Base-by-base conservation (phyloP, 1,140 invertebrate species). In the Drosophila pseudoobscura region DNA sequence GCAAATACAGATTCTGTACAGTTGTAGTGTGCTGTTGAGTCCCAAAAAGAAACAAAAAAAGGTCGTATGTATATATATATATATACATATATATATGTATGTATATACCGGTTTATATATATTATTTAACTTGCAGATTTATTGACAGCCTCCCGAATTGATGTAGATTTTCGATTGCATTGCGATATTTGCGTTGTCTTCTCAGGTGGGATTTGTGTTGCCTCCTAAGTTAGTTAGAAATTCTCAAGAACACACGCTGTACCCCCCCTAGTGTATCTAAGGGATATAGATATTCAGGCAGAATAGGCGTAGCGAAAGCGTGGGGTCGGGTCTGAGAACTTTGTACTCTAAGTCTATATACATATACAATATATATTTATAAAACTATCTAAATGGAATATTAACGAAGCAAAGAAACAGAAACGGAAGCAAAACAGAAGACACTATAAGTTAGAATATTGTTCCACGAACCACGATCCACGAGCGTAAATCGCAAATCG, bases 261-360 rank as follows among this genome's bases (percentile, higher is more conserved):
- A 3, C 35, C 29, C 35, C 35, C 35, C 11, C 31, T 31, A 31
- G 8, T 31, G 7, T 31, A 39, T 39, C 11, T 13, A 5, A 5
- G 51, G 24, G 20, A 20, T 20, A 20, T 20, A 20, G 20, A 20
- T 20, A 63, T 20, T 39, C 26, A 24, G 35, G 44, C 64, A 51
- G 24, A 51, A 39, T 31, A 64, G 9, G 20, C 20, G 20, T 20
- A 17, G 17, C 17, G 20, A 51, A 15, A 47, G 22, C 52, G 60
- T 83, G 31, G 31, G 8, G 9, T 39, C 35, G 60, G 68, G 76
- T 70, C 69, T 73, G 64, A 61, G 61, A 77, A 74, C 49, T 52
- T 61, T 79, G 50, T 79, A 79, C 63, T 72, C 54, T 84, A 84
- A 82, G 79, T 80, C 75, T 79, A 75, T 53, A 77, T 60, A 65